Conservation (phyloP, 2,888 invertebrate species). For the Andrena dorsata region DNA sequence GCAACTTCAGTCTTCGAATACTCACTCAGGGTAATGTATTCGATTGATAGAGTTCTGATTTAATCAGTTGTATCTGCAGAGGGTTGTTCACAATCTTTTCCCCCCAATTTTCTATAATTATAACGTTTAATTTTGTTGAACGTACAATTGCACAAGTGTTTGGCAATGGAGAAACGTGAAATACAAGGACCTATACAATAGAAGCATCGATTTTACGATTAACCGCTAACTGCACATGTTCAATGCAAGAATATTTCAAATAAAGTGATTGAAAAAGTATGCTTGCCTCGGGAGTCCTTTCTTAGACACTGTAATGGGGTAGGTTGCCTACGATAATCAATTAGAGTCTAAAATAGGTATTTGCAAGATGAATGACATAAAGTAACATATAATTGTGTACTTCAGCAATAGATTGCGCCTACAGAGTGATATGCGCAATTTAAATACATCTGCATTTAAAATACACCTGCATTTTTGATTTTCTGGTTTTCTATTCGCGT, state of each 20-base stretch:
- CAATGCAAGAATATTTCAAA: constrained; percentile 40
- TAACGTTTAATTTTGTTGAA: constrained; percentile 14
- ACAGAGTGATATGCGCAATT: constrained; percentile 3
- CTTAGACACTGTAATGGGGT: constrained; percentile 2
- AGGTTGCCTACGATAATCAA: constrained; percentile 16
- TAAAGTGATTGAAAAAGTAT: constrained; percentile 34
- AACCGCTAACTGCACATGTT: constrained; percentile 37
- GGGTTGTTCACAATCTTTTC: not conserved
- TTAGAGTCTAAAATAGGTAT: constrained; percentile 14
- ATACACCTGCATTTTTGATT: not conserved
- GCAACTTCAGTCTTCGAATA: not conserved
- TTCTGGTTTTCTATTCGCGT: not conserved
- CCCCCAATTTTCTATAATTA: constrained; percentile 1
- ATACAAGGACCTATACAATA: not conserved
- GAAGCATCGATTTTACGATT: constrained; percentile 26
- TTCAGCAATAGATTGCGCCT: constrained; percentile 12
- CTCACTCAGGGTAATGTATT: constrained; percentile 17
- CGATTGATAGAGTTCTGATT: constrained; percentile 19
- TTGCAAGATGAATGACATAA: not conserved
- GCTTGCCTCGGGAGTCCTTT: constrained; percentile 11
- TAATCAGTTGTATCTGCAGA: not conserved
- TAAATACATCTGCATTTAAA: constrained; percentile 1
- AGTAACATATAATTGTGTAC: constrained; percentile 12
- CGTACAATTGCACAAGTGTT: constrained; percentile 23
- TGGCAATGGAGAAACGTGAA: constrained; percentile 16